phyloP scores from a whole-genome alignment of 1,140 invertebrate genomes.

The Arctopsyche grandis region DNA sequence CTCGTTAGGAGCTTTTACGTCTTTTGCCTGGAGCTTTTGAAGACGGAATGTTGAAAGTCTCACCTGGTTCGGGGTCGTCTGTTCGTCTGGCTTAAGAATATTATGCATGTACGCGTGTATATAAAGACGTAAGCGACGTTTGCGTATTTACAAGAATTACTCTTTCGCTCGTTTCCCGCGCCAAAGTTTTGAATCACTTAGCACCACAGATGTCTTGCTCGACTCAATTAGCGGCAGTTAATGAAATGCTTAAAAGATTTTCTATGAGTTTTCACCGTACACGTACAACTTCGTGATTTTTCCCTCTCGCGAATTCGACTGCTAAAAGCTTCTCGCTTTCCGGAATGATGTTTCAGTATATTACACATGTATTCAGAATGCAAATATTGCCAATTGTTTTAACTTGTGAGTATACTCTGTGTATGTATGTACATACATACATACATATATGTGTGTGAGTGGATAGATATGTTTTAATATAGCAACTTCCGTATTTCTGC shows the following conservation, averaged over 20 bases:
- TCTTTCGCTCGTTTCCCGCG: background rate
- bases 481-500: conserved; percentile 5
- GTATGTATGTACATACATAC: too few relatives aligned
- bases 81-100: background rate
- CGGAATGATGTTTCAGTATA: too few relatives aligned
- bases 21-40: background rate
- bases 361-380: background rate
- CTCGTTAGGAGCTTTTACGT: background rate
- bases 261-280: background rate
- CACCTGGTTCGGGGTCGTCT: background rate
- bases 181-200: conserved; percentile 31
- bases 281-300: background rate
- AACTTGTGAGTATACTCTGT: too few relatives aligned
- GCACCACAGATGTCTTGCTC: conserved; percentile 28
- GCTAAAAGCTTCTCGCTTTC: background rate
- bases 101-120: background rate
- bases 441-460: too few relatives aligned
- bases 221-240: conserved; percentile 36
- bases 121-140: background rate
- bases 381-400: background rate
- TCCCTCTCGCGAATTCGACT: background rate
- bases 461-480: background rate
- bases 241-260: conserved; percentile 32
- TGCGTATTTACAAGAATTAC: conserved; percentile 19
- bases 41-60: background rate